Evolutionary conservation across 1,140 invertebrate genomes (phyloP).

Genomic region (Zaprionus ornatus): DNA sequence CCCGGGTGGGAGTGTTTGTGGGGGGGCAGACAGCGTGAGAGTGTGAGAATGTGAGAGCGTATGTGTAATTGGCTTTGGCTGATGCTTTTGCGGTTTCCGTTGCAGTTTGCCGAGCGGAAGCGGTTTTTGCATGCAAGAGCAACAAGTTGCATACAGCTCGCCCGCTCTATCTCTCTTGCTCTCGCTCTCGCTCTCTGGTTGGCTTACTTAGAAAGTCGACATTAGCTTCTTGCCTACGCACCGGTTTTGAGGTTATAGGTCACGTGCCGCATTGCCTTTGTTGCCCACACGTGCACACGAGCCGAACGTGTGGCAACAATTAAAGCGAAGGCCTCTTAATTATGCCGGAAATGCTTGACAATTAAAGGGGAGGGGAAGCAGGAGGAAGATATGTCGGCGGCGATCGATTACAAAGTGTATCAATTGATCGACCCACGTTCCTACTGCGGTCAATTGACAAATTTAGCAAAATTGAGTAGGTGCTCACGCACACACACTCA

Average conservation of each 20-base stretch:
- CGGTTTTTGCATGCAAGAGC: slow-evolving; percentile 55
- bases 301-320: slow-evolving; percentile 58
- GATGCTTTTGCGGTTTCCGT: slow-evolving; percentile 64
- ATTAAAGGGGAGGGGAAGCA: slow-evolving; percentile 15
- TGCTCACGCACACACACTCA: slow-evolving; percentile 14
- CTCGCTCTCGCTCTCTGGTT: background rate
- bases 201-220: slow-evolving; percentile 19
- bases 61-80: slow-evolving; percentile 32
- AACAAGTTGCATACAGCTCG: slow-evolving; percentile 24
- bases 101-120: slow-evolving; percentile 72
- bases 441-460: slow-evolving; percentile 38
- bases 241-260: slow-evolving; percentile 48
- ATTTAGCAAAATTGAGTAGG: slow-evolving; percentile 33
- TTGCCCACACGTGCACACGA: slow-evolving; percentile 52
- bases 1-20: slow-evolving; percentile 4
- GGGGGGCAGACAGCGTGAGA: slow-evolving; percentile 5
- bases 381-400: background rate
- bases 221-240: slow-evolving; percentile 36
- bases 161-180: slow-evolving; percentile 4
- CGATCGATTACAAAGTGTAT: slow-evolving; percentile 60
- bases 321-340: slow-evolving; percentile 54
- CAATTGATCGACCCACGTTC: slow-evolving; percentile 48
- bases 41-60: slow-evolving; percentile 12
- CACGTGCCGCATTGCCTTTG: slow-evolving; percentile 49
- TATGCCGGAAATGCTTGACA: slow-evolving; percentile 54